A percentile compares a stretch with the other conserved stretches of the same genome.
Evolutionary conservation across 2,888 invertebrate species (phyloP).

Genomic region (Criorhina ranunculi): DNA sequence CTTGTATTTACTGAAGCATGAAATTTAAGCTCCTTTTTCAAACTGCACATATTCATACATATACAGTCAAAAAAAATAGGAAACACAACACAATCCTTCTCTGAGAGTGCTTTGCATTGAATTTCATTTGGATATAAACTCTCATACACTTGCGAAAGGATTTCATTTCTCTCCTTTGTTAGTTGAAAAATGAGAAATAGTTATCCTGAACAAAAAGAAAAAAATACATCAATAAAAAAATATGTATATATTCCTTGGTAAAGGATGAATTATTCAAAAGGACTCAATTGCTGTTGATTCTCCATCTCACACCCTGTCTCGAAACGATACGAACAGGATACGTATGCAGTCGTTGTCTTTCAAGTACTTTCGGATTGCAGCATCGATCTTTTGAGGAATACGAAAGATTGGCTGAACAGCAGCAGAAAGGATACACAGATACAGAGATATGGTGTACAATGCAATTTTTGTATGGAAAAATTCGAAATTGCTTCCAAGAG

Average conservation of each 20-base stretch:
- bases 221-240: constrained; percentile 39
- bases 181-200: constrained; percentile 65
- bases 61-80: not conserved
- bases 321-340: constrained; percentile 14
- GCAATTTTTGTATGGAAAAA: constrained; percentile 21
- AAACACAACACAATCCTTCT: constrained; percentile 45
- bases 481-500: constrained; percentile 23
- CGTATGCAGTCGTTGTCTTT: constrained; percentile 62
- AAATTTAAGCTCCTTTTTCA: constrained; percentile 61
- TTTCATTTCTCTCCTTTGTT: constrained; percentile 43
- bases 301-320: constrained; percentile 39
- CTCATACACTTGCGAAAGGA: constrained; percentile 28
- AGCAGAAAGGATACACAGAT: constrained; percentile 13
- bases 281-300: constrained; percentile 72
- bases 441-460: not conserved
- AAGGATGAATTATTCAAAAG: constrained; percentile 75
- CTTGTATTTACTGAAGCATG: constrained; percentile 65
- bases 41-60: not conserved
- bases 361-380: constrained; percentile 46
- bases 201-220: constrained; percentile 30
- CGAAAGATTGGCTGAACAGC: constrained; percentile 24
- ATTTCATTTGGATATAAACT: constrained; percentile 39
- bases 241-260: constrained; percentile 47
- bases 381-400: constrained; percentile 37
- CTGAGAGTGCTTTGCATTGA: constrained; percentile 56